phyloP scores from a whole-genome alignment of 2,888 invertebrate genomes.

The Ochropacha duplaris region DNA sequence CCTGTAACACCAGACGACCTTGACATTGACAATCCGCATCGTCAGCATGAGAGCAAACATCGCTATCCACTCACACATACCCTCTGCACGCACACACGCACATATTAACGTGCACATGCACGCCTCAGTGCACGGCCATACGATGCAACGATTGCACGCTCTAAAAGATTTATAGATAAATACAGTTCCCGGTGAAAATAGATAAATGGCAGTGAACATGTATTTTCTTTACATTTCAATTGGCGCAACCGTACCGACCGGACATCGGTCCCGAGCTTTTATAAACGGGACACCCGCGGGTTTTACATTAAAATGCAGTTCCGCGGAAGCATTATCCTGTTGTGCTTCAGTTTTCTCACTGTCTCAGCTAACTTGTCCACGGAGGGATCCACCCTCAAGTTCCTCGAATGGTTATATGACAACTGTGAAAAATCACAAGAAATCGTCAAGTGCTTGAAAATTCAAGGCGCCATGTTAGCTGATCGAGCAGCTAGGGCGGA shows the following conservation, averaged over 20 bases:
- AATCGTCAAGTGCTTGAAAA: conserved; percentile 87
- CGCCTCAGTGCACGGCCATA: conserved; percentile 76
- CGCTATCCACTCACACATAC: conserved; percentile 47
- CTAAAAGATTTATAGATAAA: conserved; percentile 83
- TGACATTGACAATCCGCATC: conserved; percentile 56
- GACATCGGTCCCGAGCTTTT: conserved; percentile 58
- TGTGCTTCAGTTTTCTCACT: conserved; percentile 61
- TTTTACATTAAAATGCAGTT: conserved; percentile 64
- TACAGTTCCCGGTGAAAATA: conserved; percentile 83
- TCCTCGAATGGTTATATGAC: conserved; percentile 81
- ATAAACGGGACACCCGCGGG: conserved; percentile 51
- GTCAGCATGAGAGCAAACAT: conserved; percentile 46
- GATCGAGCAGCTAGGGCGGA: conserved; percentile 86
- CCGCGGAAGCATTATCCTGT: conserved; percentile 68
- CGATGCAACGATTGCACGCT: conserved; percentile 83
- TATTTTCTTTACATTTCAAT: conserved; percentile 78
- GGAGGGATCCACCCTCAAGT: conserved; percentile 72
- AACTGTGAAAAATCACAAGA: conserved; percentile 86
- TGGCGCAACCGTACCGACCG: conserved; percentile 70
- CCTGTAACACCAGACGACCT: conserved; percentile 38
- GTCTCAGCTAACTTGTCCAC: conserved; percentile 67
- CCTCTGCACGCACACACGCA: conserved; percentile 39
- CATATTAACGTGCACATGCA: conserved; percentile 47
- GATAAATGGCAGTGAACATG: conserved; percentile 81
- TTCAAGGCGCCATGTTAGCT: conserved; percentile 85